A percentile compares a stretch with the other conserved stretches of the same genome.
Conservation (phyloP, 2,797 vertebrate genomes). For the Lepus oiostolus region DNA sequence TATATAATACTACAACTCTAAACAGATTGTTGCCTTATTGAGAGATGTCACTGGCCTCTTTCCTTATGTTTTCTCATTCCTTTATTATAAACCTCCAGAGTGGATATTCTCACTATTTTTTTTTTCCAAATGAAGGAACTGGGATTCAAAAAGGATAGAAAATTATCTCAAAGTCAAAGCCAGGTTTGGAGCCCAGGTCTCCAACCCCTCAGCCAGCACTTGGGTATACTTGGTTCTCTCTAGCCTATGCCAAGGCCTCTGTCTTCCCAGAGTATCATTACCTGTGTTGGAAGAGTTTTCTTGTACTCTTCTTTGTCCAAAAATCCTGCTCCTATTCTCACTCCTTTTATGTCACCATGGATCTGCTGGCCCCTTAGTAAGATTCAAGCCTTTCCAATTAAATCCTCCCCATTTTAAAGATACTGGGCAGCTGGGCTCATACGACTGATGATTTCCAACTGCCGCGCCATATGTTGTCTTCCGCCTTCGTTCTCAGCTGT, state of each 20-base stretch:
- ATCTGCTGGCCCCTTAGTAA: not conserved
- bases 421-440: constrained; percentile 61
- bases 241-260: accelerated
- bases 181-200: not conserved
- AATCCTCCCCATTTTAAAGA: not conserved
- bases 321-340: constrained; percentile 12
- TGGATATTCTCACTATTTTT: not conserved
- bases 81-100: not conserved
- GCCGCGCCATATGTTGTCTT: not conserved
- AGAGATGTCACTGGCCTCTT: not conserved
- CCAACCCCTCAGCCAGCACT: not conserved
- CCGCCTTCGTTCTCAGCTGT: constrained; percentile 47
- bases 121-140: not conserved
- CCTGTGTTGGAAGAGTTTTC: not conserved
- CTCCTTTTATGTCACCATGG: not conserved
- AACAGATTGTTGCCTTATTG: not conserved
- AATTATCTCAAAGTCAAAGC: not conserved
- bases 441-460: constrained; percentile 21
- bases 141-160: not conserved
- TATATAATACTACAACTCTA: not conserved
- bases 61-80: not conserved
- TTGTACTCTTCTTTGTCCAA: not conserved
- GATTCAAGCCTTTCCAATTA: constrained; percentile 5
- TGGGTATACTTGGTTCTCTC: not conserved
- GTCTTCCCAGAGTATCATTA: not conserved